Base-by-base conservation (phyloP, 30 jellyfish, hydroid and myxozoan genomes). In the Hydra vulgaris region DNA sequence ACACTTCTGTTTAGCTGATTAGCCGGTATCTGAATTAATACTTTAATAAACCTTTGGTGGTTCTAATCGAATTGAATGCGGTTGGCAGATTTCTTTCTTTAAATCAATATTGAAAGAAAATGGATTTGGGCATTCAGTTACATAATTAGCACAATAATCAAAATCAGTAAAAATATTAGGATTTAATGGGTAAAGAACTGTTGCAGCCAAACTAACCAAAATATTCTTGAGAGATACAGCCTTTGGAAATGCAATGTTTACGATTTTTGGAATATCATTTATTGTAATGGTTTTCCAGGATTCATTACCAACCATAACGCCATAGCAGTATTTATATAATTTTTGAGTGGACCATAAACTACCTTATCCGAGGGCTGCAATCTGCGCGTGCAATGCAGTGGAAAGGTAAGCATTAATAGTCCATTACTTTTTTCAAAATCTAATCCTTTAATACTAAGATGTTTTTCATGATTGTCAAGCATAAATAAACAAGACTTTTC, bases 281-380 rank as follows among this genome's bases (percentile, higher is more conserved):
- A 85, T 85, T 7, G 86, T 85, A 83, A 86, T 74, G 53, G 87
- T 66, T 80, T 74, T 67, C 95, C 95, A 53, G 85, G 79, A 69
- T 85, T 85, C 66, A 53, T 77, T 19, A 25, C 26, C 82, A 86
- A 80, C 95, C 95, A 86, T 25, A 25, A 25, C 27, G 81, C 86
- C 52, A 53, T 68, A 27, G 78, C 90, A 8, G 75, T 70, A 55
- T 86, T 86, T 72, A 27, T 25, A 81, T 18, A 27, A 53, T 73
- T 74, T 71, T 81, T 86, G 66, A 86, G 70, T 24, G 95, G 95
- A 56, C 89, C 86, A 86, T 54, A 80, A 19, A 79, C 95, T 53
- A 83, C 18, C 61, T 18, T 53, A 26, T 86, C 90, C 54, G 80
- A 80, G 56, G 95, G 95, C 80, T 86, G 95, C 79, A 86, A 75